Evolutionary conservation across 2,797 vertebrate genomes (phyloP).

Genomic region (Sebastes aleutianus): DNA sequence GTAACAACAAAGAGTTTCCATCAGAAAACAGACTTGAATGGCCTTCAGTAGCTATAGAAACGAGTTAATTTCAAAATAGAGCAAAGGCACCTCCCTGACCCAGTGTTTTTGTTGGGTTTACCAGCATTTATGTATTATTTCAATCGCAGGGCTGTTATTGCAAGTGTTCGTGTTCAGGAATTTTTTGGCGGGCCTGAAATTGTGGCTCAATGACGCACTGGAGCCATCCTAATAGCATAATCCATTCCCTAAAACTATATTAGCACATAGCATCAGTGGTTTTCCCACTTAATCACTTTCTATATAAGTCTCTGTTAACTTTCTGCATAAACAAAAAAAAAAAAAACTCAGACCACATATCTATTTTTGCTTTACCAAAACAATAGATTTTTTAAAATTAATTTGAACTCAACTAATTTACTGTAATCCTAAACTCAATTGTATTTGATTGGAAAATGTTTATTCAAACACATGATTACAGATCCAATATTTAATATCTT

Average conservation of each 20-base stretch:
- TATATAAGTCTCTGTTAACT: no score
- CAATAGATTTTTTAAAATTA: not conserved
- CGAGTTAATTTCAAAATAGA: slow-evolving; percentile 13
- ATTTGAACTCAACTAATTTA: not conserved
- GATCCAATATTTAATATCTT: not conserved
- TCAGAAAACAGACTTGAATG: not conserved
- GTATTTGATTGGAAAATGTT: not conserved
- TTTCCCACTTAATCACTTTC: no score
- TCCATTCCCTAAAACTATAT: no score
- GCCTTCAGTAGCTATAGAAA: not conserved
- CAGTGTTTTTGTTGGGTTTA: not conserved
- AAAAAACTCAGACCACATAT: no score
- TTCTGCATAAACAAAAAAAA: no score
- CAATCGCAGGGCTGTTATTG: not conserved
- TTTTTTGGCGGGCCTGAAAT: no score
- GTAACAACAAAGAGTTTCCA: slow-evolving; percentile 5
- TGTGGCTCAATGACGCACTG: no score
- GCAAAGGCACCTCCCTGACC: not conserved
- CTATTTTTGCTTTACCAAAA: no score
- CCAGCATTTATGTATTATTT: not conserved
- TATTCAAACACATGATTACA: not conserved
- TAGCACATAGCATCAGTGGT: no score
- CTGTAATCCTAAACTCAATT: not conserved
- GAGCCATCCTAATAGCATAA: no score
- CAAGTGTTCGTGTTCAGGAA: no score